A percentile compares a stretch with the other conserved stretches of the same genome.
These are phyloP conservation scores for Tetraneura akinire DNA, from an alignment of 1,140 invertebrate genomes.

Conservation along the genomic window DNA sequence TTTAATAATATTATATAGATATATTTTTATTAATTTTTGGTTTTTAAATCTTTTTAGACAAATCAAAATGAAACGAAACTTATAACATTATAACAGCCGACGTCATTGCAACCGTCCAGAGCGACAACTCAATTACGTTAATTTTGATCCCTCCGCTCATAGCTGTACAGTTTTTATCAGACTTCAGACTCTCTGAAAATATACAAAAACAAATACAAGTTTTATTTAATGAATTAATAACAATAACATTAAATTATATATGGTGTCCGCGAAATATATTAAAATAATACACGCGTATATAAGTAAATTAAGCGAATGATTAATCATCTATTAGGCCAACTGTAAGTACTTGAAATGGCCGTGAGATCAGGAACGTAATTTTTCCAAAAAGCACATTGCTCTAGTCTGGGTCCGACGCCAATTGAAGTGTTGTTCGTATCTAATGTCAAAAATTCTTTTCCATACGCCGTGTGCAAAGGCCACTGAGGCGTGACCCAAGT, in stretches of 20 bases:
- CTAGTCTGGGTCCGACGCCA: constrained; percentile 80
- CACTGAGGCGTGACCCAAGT: constrained; percentile 69
- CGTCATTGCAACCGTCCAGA: constrained; percentile 28
- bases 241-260: too few species aligned
- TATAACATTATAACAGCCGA: constrained; percentile 25
- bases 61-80: constrained; percentile 36
- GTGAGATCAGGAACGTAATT: constrained; percentile 88
- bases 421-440: constrained; percentile 77
- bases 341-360: constrained; percentile 72
- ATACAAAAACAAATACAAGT: background rate
- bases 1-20: too few species aligned
- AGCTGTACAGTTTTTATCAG: constrained; percentile 41
- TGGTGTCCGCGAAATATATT: too few species aligned
- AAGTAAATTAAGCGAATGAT: too few species aligned
- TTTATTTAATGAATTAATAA: background rate
- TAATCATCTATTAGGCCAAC: background rate
- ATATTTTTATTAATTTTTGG: too few species aligned
- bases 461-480: constrained; percentile 81
- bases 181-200: constrained; percentile 46
- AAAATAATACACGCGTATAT: too few species aligned
- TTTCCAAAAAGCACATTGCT: constrained; percentile 96
- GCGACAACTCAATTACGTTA: constrained; percentile 17
- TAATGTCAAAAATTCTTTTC: constrained; percentile 82
- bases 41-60: too few species aligned
- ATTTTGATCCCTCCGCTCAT: constrained; percentile 43